Percentiles rank a stretch among this genome's conserved stretches.
Conservation (phyloP, 1,140 invertebrate genomes). For the Maconellicoccus hirsutus region DNA sequence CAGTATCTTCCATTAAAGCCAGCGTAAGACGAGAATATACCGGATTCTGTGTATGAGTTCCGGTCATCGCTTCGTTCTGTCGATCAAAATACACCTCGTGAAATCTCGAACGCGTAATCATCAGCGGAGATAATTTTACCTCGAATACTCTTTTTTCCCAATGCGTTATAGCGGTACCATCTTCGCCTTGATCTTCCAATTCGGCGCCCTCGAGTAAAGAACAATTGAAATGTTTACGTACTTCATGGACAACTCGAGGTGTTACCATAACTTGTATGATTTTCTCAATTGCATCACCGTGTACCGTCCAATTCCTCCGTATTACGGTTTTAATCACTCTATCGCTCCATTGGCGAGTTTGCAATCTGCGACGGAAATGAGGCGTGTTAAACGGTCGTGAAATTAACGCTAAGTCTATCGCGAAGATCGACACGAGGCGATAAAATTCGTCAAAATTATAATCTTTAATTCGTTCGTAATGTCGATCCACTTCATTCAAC, state of each 20-base stretch:
- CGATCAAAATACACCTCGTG: conserved; percentile 29
- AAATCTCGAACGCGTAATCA: neutral
- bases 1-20: conserved; percentile 96
- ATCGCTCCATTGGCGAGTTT: conserved; percentile 90
- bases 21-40: conserved; percentile 93
- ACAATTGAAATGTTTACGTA: conserved; percentile 84
- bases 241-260: conserved; percentile 73
- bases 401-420: too few species aligned
- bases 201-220: conserved; percentile 85
- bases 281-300: conserved; percentile 58
- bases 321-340: conserved; percentile 69
- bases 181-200: conserved; percentile 93
- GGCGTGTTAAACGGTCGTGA: too few species aligned
- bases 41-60: conserved; percentile 96
- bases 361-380: conserved; percentile 43
- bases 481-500: neutral
- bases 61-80: conserved; percentile 99
- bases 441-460: too few species aligned
- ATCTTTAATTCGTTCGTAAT: too few species aligned
- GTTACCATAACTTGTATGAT: conserved; percentile 84
- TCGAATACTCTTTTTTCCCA: conserved; percentile 98
- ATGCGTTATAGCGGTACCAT: conserved; percentile 92
- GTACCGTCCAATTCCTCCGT: conserved; percentile 72
- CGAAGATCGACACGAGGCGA: too few species aligned
- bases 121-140: conserved; percentile 41